Base-by-base conservation (phyloP, 1,140 invertebrate species). In the Penaeus vannamei region DNA sequence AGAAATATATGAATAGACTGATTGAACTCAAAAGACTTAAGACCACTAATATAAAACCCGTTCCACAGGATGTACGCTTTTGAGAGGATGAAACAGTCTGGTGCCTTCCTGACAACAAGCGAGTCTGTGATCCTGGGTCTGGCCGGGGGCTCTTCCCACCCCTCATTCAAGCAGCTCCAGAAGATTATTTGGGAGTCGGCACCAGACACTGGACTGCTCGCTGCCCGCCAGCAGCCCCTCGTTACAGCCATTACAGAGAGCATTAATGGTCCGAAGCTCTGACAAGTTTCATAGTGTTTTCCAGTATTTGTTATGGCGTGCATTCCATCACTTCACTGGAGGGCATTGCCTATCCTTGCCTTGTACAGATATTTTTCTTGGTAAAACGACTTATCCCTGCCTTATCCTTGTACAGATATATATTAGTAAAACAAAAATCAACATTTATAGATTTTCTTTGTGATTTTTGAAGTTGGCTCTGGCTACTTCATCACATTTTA, bases 21-120 rank as follows among this genome's bases (percentile, higher is more conserved):
- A 53, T 53, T 17, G 12, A 53, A 53, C 14, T 53, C 53, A 53
- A 53, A 53, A 53, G 10, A 0, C 2, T 53, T 10, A 53, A 53
- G 14, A 36, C 12, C 14, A 29, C 1, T 14, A 29, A 72, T 10
- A 19, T 14, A 20, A 72, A 72, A 72, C 20, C 69, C 69, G 20
- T 10, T 72, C n/a, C 69, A 14, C 88, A 93, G 93, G 87, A 93
- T 93, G 91, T 93, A 93, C 85, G 92, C 93, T 14, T 94, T 95
- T 88, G 93, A 95, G 91, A 92, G 95, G 87, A 93, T 96, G 93
- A 93, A 94, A 91, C 93, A 94, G 80, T 94, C 94, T 61, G 95
- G 95, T 26, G 95, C 94, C 26, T 94, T 93, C 91, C 89, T 96
- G 12, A 96, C 95, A 1, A 96, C 95, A 7, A 94, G 94, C 91